Evolutionary conservation across 1,140 invertebrate species (phyloP), one percentile per base, ranked within the genome.

Genomic region (Magallana gigas): DNA sequence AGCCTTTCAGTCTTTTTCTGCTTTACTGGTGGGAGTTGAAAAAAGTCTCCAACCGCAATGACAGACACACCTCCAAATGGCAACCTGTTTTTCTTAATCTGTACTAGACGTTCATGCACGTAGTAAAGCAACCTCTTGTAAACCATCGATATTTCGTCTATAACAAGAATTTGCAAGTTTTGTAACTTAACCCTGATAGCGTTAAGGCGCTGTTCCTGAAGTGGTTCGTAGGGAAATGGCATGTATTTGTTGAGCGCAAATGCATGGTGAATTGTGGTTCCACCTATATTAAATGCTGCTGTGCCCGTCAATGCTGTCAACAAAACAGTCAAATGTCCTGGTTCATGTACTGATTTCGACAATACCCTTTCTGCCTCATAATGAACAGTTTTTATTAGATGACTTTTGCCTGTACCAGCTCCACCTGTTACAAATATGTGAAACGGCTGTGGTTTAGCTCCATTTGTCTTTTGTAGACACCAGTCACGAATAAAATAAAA

Each of bases 391-490:
- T 36, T 36, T 36, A 36, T 36, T 36, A 36, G 1, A 36, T 36
- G 36, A 36, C 36, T 36, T 36, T 36, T 36, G 36, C 36, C 36
- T 36, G 36, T 36, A 36, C 36, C 36, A 59, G 87, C 87, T 80
- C 84, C 84, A 11, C 89, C 89, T 18, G 85, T 88, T 16, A 90
- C 18, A 76, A 90, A 90, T n/a, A 90, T 7, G 16, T 62, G 48
- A 14, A 90, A 80, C 6, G 86, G 87, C 48, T 83, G 29, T 14
- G 87, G 86, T 60, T 88, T 29, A 23, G 36, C 16, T 23, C 56
- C 56, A 83, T 85, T 23, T 12, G 60, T 1, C 36, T 23, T 81
- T 2, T 86, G 9, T 1, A 90, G 36, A 86, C 89, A 88, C 87
- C 85, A 90, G 11, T 90, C 6, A 2, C 89, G 29, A 8, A 90